A percentile compares a stretch with the other conserved stretches of the same genome.
Evolutionary conservation across 2,888 invertebrate species (phyloP).

Genomic region (Drosophila borborema): DNA sequence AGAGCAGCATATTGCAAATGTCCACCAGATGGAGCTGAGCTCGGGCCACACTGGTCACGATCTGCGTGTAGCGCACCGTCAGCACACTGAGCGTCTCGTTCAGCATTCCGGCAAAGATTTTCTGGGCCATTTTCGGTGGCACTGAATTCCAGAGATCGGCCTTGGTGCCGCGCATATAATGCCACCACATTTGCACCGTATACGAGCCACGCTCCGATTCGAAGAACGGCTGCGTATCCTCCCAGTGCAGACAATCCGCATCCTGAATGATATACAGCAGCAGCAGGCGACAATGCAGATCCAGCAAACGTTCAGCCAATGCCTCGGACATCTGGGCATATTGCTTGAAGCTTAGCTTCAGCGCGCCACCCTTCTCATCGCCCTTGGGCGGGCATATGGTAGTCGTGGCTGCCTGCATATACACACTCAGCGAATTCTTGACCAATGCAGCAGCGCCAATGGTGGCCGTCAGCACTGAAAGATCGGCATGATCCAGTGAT

Average conservation of each 20-base stretch:
- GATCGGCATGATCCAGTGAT: constrained; percentile 93
- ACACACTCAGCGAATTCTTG: constrained; percentile 92
- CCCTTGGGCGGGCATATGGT: constrained; percentile 84
- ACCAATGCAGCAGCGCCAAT: constrained; percentile 92
- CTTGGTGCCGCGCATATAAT: constrained; percentile 92
- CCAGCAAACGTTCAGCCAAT: constrained; percentile 92
- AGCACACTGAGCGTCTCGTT: constrained; percentile 93
- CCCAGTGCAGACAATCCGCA: constrained; percentile 91
- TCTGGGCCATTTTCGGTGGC: constrained; percentile 94
- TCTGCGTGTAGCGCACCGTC: constrained; percentile 92
- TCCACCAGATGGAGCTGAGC: constrained; percentile 89
- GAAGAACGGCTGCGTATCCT: constrained; percentile 88
- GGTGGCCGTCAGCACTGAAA: constrained; percentile 92
- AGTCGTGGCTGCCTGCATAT: constrained; percentile 87
- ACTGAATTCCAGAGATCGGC: constrained; percentile 94
- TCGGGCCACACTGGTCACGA: constrained; percentile 88
- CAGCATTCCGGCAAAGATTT: constrained; percentile 93
- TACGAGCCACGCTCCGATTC: constrained; percentile 92
- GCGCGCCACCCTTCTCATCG: constrained; percentile 84
- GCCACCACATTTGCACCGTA: constrained; percentile 95
- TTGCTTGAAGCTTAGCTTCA: constrained; percentile 87
- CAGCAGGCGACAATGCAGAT: constrained; percentile 91
- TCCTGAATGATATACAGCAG: constrained; percentile 93
- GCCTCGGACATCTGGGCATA: constrained; percentile 94
- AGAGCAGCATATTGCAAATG: constrained; percentile 91